phyloP scores from a whole-genome alignment of 2,888 invertebrate species.

The Pyrocoelia pectoralis region DNA sequence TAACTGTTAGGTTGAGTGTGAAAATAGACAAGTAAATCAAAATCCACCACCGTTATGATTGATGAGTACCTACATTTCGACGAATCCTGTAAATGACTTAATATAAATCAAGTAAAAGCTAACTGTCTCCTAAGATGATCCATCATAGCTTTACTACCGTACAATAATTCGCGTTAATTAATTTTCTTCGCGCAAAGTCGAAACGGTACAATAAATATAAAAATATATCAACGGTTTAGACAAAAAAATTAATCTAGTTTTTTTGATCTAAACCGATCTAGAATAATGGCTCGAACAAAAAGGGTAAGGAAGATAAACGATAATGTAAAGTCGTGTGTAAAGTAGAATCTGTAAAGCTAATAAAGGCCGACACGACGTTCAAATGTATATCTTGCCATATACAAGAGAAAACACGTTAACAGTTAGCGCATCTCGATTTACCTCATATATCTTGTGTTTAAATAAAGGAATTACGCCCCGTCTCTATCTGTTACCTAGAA shows the following conservation, averaged over 20 bases:
- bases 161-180: neutral
- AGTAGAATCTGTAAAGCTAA: slow-evolving; percentile 29
- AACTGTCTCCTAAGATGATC: neutral
- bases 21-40: too few species aligned
- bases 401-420: slow-evolving; percentile 30
- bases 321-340: slow-evolving; percentile 24
- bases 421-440: slow-evolving; percentile 31
- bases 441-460: slow-evolving; percentile 16
- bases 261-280: slow-evolving; percentile 3
- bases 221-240: neutral
- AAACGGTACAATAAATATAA: neutral
- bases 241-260: neutral
- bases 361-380: slow-evolving; percentile 27
- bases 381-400: slow-evolving; percentile 26
- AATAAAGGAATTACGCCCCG: slow-evolving; percentile 1
- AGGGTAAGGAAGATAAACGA: slow-evolving; percentile 27
- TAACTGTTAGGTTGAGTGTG: too few species aligned
- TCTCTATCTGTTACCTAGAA: slow-evolving; percentile 5
- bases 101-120: slow-evolving; percentile 1
- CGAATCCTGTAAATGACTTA: neutral
- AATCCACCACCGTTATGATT: neutral
- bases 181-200: neutral
- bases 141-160: slow-evolving; percentile 3
- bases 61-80: neutral
- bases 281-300: slow-evolving; percentile 13